These are phyloP conservation scores for Pseudonaja textilis DNA, from an alignment of 2,113 vertebrate genomes.

Conservation along the genomic window DNA sequence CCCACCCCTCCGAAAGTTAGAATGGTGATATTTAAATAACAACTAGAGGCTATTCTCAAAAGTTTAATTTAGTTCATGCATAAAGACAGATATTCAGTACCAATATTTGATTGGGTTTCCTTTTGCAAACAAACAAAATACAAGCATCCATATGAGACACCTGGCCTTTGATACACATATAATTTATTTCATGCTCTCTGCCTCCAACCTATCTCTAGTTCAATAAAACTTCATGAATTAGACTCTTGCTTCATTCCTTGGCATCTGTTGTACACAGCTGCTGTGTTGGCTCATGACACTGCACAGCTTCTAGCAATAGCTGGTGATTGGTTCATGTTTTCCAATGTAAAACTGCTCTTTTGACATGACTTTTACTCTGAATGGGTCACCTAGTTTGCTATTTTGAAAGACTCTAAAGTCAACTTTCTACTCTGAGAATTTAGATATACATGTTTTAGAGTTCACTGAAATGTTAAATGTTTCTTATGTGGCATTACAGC, in stretches of 20 bases:
- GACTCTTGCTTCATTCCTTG: not conserved
- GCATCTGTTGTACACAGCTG: conserved; percentile 8
- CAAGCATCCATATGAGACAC: not conserved
- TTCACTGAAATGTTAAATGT: not conserved
- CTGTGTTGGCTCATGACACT: not conserved
- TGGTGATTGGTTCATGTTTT: not conserved
- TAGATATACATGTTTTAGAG: not conserved
- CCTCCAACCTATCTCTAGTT: not conserved
- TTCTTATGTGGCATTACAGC: not conserved
- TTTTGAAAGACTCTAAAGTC: not conserved
- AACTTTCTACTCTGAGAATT: not conserved
- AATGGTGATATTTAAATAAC: not conserved
- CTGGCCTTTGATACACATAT: not conserved
- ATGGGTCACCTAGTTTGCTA: not conserved
- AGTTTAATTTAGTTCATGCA: not conserved
- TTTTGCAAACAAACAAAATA: not conserved
- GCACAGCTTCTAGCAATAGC: not conserved
- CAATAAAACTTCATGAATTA: not conserved
- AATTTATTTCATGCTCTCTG: not conserved
- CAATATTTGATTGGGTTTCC: not conserved
- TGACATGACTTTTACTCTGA: not conserved
- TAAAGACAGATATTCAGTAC: not conserved
- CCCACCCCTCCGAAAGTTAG: not conserved
- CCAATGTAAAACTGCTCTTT: not conserved
- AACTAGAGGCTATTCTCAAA: not conserved